These are phyloP conservation scores for Odontophorus gujanensis DNA, from an alignment of 2,113 vertebrate genomes.

Conservation along the genomic window DNA sequence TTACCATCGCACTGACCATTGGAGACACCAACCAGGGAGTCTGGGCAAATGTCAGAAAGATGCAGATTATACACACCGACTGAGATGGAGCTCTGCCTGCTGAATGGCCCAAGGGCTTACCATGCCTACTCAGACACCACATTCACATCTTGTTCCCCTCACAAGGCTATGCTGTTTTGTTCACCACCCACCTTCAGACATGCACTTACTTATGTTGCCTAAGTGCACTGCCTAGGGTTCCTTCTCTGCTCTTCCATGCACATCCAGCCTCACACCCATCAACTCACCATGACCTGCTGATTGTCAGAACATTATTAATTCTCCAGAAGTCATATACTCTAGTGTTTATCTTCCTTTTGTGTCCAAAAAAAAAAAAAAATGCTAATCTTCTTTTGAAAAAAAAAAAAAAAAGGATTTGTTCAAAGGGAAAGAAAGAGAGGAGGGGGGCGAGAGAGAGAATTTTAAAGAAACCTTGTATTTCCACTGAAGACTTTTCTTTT, in stretches of 20 bases:
- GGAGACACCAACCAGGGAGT: not conserved
- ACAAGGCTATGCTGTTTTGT: not conserved
- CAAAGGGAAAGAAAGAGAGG: not conserved
- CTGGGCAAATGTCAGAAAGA: not conserved
- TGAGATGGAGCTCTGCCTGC: not conserved
- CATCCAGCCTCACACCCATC: not conserved
- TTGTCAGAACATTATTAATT: constrained; percentile 21
- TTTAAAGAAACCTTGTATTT: constrained; percentile 47
- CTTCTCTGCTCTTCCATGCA: not conserved
- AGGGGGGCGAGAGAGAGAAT: not conserved
- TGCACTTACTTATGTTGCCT: not conserved
- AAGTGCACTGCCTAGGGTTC: not conserved
- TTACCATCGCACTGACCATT: rapidly evolving
- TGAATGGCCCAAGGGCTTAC: not conserved
- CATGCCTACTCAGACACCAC: not conserved
- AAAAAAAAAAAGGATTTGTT: not conserved
- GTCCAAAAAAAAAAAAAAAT: not conserved
- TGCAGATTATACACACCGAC: rapidly evolving
- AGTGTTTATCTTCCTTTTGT: not conserved
- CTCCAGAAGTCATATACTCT: not conserved
- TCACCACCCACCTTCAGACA: rapidly evolving
- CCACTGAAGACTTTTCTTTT: constrained; percentile 34
- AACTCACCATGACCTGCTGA: not conserved
- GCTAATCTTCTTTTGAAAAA: not conserved
- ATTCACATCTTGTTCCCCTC: not conserved